A percentile compares a stretch with the other conserved stretches of the same genome.
These are phyloP conservation scores for Peromyscus californicus DNA, from an alignment of 2,113 vertebrate genomes.

Conservation along the genomic window DNA sequence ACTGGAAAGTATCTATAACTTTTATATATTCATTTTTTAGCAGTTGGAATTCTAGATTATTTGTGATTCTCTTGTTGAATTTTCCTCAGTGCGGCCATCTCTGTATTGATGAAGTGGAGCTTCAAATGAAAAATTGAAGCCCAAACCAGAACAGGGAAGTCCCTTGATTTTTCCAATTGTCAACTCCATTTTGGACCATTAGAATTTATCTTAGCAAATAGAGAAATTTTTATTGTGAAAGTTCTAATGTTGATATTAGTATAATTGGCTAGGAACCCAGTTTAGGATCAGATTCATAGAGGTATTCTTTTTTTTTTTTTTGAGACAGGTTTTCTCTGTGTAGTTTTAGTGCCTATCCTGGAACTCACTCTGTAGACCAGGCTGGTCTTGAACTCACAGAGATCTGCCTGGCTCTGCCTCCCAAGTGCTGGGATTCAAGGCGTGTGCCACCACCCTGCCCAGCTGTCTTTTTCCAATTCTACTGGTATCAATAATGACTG, in stretches of 20 bases:
- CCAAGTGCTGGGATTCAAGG: too few relatives aligned
- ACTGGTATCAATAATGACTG: neutral
- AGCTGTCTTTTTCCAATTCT: neutral
- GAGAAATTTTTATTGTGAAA: slow-evolving; percentile 37
- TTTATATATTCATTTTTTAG: neutral
- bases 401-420: too few relatives aligned
- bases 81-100: slow-evolving; percentile 11
- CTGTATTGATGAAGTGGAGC: neutral
- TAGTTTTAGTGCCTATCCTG: too few relatives aligned
- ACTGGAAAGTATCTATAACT: neutral
- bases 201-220: neutral
- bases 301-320: neutral
- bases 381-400: too few relatives aligned
- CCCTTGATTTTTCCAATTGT: neutral
- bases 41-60: slow-evolving; percentile 22
- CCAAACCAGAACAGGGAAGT: neutral
- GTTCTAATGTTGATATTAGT: slow-evolving; percentile 38
- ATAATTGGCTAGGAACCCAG: neutral
- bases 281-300: neutral
- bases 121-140: slow-evolving; percentile 26
- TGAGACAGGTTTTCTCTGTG: too few relatives aligned
- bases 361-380: too few relatives aligned
- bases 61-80: neutral
- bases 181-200: neutral
- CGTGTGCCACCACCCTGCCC: too few relatives aligned